Percentiles rank a stretch among this genome's conserved stretches.
Evolutionary conservation across 2,888 invertebrate genomes (phyloP).

Genomic region (Nesidiocoris tenuis): DNA sequence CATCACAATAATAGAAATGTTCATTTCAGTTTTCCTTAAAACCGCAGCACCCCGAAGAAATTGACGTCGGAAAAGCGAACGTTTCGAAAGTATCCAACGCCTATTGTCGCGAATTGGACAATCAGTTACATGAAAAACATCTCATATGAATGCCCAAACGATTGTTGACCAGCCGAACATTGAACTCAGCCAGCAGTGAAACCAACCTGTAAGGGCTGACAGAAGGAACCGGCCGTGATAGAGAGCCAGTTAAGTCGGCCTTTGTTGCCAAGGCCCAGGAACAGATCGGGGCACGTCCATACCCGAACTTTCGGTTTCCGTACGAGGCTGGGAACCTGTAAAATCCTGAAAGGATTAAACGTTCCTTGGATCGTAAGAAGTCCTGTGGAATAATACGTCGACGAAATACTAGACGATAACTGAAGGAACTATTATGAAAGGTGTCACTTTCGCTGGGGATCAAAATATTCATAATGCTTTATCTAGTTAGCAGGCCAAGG

Average conservation of each 20-base stretch:
- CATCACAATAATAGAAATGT: too few species aligned
- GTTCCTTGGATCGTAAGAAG: not conserved
- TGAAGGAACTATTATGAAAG: not conserved
- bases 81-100: too few species aligned
- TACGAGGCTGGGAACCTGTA: not conserved
- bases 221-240: too few species aligned
- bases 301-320: not conserved
- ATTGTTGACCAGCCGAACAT: not conserved
- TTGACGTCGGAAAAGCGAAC: not conserved
- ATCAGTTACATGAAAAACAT: not conserved
- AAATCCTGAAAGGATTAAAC: not conserved
- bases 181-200: too few species aligned
- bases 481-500: not conserved
- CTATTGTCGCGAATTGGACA: not conserved
- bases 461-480: not conserved
- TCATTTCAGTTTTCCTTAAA: too few species aligned
- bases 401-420: not conserved
- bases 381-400: too few species aligned
- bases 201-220: not conserved
- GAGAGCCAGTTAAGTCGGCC: not conserved
- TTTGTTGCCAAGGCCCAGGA: not conserved
- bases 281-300: not conserved
- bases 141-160: not conserved
- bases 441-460: not conserved
- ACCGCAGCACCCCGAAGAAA: too few species aligned